These are phyloP conservation scores for Setipinna tenuifilis DNA, from an alignment of 2,797 vertebrate genomes.

Conservation along the genomic window DNA sequence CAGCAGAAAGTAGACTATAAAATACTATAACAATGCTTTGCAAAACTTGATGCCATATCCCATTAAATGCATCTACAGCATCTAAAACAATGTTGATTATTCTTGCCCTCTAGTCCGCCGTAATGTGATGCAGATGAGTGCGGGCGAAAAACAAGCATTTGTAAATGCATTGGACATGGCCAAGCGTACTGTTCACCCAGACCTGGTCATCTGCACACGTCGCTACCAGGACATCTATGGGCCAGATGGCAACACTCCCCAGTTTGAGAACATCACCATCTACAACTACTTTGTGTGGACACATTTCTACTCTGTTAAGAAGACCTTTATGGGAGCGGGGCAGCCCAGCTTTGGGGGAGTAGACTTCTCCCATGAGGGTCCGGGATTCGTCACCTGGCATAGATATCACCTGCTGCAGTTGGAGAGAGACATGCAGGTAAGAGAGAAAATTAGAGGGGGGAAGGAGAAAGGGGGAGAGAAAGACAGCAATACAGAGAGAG, in stretches of 20 bases:
- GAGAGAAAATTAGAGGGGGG: neutral
- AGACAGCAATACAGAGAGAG: neutral
- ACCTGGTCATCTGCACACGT: conserved; percentile 88
- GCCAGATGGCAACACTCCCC: conserved; percentile 84
- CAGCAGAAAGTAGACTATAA: neutral
- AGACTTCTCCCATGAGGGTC: conserved; percentile 97
- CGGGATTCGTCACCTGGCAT: conserved; percentile 96
- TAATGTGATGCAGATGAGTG: conserved; percentile 86
- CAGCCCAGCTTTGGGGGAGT: conserved; percentile 88
- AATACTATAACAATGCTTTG: neutral
- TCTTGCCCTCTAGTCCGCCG: conserved; percentile 79
- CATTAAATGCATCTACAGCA: neutral
- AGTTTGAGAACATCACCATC: conserved; percentile 92
- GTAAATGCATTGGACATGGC: conserved; percentile 85
- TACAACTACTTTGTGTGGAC: conserved; percentile 98
- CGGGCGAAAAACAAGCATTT: conserved; percentile 80
- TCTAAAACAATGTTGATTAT: neutral
- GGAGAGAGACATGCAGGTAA: conserved; percentile 94
- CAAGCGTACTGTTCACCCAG: conserved; percentile 87
- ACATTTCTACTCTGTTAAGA: conserved; percentile 94
- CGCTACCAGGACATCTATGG: conserved; percentile 86
- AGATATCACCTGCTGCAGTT: conserved; percentile 91
- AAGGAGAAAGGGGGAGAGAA: neutral
- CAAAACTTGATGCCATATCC: neutral
- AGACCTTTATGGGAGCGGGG: conserved; percentile 88